Base-by-base conservation (phyloP, 2,113 vertebrate species). In the Tichodroma muraria region DNA sequence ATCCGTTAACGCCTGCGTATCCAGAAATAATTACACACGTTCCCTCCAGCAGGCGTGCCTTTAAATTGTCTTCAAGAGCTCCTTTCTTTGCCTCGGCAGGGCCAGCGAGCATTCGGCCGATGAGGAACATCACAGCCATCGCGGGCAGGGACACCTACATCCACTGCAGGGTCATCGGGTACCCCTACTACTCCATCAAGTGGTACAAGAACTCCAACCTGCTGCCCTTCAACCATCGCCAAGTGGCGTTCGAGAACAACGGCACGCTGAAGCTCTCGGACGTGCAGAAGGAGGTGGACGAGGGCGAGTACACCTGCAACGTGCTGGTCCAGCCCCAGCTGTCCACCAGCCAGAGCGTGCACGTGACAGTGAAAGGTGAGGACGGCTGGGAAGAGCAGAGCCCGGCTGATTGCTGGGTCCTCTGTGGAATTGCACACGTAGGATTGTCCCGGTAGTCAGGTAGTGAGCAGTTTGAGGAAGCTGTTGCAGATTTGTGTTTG, bases 71-170 rank as follows among this genome's bases (percentile, higher is more conserved):
- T 97, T 98, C 97, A 98, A 97, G 97, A 98, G 96, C 96, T 94
- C 89, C 92, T 96, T 97, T 96, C 97, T 97, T 88, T 96, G 90
- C 95, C 93, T 96, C 95, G 97, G n/a, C 89, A 99, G 99, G 99
- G 88, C 98, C 98, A 53, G 99, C 99, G 89, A 99, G 98, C 96
- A 99, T 99, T 72, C 98, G 99, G 59, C 98, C 99, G 37, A 99
- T 99, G 99, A 99, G 99, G 98, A 99, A 99, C 89, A 99, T 99
- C 97, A 99, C 99, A 37, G 99, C 99, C 40, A 99, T 99, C 65
- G 99, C 99, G 0, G 99, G 99, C 25, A 98, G 99, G 86, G 99
- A 99, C 91, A 99, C 99, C 8, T 99, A 99, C 56, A 98, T 99
- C 75, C 99, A 99, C 97, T 99, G 99, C 54, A 99, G 99, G 6